Evolutionary conservation across 2,888 invertebrate genomes (phyloP).

Genomic region (Phengaris arion): DNA sequence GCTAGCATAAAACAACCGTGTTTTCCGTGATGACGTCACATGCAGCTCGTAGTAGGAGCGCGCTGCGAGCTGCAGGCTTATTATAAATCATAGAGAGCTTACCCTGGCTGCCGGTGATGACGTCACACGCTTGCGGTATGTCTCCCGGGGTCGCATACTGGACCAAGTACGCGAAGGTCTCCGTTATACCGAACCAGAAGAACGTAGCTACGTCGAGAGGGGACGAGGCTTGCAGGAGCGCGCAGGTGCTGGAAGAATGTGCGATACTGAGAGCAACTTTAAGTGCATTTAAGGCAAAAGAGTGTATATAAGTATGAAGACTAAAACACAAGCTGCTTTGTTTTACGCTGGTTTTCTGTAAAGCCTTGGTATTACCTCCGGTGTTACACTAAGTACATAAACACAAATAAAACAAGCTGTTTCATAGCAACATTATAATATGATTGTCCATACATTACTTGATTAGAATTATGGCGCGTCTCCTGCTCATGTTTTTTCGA

Average conservation of each 20-base stretch:
- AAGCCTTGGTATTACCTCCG: too few species aligned
- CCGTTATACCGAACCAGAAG: constrained; percentile 66
- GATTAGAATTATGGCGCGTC: too few species aligned
- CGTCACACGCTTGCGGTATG: constrained; percentile 52
- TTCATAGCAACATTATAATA: too few species aligned
- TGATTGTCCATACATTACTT: too few species aligned
- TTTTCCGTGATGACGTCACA: constrained; percentile 51
- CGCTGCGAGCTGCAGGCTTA: background rate
- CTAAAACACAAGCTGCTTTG: too few species aligned
- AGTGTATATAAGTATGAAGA: too few species aligned
- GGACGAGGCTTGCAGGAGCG: constrained; percentile 46
- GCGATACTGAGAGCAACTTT: too few species aligned
- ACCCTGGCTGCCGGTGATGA: constrained; percentile 51
- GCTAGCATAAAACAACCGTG: constrained; percentile 40
- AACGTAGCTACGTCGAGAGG: constrained; percentile 63
- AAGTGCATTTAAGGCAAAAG: too few species aligned
- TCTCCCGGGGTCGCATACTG: constrained; percentile 58
- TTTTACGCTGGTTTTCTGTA: too few species aligned
- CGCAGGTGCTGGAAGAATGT: constrained; percentile 57
- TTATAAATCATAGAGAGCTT: constrained; percentile 25
- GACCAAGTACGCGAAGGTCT: constrained; percentile 61
- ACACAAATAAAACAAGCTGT: too few species aligned
- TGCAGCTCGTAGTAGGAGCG: constrained; percentile 38
- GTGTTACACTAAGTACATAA: too few species aligned
- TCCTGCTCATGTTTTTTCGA: too few species aligned